A percentile compares a stretch with the other conserved stretches of the same genome.
phyloP scores from a whole-genome alignment of 2,113 vertebrate genomes.

The Engraulis encrasicolus region DNA sequence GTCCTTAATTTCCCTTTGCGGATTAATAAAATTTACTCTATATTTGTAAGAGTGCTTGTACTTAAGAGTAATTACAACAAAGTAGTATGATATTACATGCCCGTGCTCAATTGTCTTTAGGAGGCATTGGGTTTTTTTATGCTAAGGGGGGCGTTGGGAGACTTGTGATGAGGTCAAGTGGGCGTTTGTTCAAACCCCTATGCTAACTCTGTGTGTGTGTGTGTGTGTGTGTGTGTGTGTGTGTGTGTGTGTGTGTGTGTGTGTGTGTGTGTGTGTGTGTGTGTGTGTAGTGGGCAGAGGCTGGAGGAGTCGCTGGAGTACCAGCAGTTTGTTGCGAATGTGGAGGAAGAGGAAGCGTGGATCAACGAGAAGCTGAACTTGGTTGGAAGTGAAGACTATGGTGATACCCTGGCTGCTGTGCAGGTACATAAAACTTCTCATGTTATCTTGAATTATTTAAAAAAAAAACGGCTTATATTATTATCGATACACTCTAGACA shows the following conservation, averaged over 20 bases:
- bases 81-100: no score
- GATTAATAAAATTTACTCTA: no score
- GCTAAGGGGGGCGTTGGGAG: no score
- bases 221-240: background rate
- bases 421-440: slow-evolving; percentile 69
- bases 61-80: no score
- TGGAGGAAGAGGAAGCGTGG: slow-evolving; percentile 99
- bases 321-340: slow-evolving; percentile 98
- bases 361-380: slow-evolving; percentile 98
- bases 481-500: background rate
- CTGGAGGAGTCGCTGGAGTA: slow-evolving; percentile 98
- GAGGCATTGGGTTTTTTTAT: no score
- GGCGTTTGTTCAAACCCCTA: no score
- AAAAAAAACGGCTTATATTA: no score
- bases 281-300: slow-evolving; percentile 83
- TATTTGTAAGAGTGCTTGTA: no score
- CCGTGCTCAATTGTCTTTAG: no score
- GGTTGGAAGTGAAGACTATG: slow-evolving; percentile 96
- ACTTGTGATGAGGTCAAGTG: no score
- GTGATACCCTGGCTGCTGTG: slow-evolving; percentile 91
- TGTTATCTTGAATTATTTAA: background rate
- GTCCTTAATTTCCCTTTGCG: no score
- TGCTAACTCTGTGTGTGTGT: background rate
- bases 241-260: background rate
- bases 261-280: slow-evolving; percentile 23